Evolutionary conservation across 2,113 vertebrate genomes (phyloP), one percentile per base, ranked within the genome.

Genomic region (Paraplagusia blochii): DNA sequence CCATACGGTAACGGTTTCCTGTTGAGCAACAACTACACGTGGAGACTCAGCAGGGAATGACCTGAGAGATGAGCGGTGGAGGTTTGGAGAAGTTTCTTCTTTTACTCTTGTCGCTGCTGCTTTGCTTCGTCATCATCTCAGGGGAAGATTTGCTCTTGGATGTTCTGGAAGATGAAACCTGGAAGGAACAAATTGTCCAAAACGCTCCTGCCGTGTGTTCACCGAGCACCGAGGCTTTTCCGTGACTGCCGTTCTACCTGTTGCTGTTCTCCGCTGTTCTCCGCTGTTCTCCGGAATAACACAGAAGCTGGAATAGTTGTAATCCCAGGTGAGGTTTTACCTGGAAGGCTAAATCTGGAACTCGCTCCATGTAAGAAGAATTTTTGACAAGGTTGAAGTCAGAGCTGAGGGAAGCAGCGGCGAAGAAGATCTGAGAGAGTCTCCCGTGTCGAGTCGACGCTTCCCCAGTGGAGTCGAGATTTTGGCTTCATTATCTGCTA

Each of bases 401-500:
- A 4, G 55, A 19, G 47, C 62, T 14, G 66, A 54, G 60, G 4
- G 14, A 58, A 67, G 58, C 16, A 1, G 42, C 16, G 1, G 42
- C 18, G 1, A 1, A 2, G 57, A 57, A 48, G 70, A 81, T 80
- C 74, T 79, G 66, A 76, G 56, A 33, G 60, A 80, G 68, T 77
- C 68, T 38, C 56, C 59, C 3, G 3, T 65, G 69, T 72, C 70
- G 43, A 73, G 70, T 56, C 76, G 79, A 81, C 81, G 79, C 74
- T 78, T 72, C 68, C 72, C 58, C 72, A 53, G 54, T 54, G 71
- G 63, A 58, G 63, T n/a, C n/a, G n/a, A n/a, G 75, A 82, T 64
- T 0, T 57, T 17, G 48, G 60, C 69, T 77, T 80, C 72, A 85
- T 88, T 86, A 82, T 81, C 81, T 81, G 69, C 76, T 84, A 88